Conservation (phyloP, 2,797 vertebrate species). For the Acropternis orthonyx region DNA sequence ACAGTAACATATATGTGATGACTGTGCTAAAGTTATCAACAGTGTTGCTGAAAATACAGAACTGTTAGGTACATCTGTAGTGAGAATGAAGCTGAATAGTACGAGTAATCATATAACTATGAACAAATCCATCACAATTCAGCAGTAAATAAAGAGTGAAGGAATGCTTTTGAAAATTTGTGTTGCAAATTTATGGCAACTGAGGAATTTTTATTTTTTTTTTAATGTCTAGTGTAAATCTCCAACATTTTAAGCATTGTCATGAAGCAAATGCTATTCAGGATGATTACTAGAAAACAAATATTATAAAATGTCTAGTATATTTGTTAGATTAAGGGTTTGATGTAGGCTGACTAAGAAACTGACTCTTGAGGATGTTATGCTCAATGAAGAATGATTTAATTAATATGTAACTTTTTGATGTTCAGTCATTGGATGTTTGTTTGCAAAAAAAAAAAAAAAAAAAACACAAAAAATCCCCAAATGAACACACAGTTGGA, state of each 20-base stretch:
- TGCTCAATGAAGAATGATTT: background rate
- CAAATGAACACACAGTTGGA: background rate
- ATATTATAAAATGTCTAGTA: background rate
- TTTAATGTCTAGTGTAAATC: background rate
- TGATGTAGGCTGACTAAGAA: background rate
- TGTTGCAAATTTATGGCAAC: background rate
- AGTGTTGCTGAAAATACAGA: background rate
- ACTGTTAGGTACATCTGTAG: background rate
- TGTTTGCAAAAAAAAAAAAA: background rate
- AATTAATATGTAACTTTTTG: background rate
- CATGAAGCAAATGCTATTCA: background rate
- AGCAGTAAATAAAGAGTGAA: background rate
- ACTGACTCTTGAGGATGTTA: background rate
- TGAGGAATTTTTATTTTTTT: background rate
- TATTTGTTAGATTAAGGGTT: background rate
- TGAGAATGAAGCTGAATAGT: background rate
- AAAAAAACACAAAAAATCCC: background rate
- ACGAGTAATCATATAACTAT: background rate
- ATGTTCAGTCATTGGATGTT: background rate
- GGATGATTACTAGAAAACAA: background rate
- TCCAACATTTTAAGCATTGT: background rate
- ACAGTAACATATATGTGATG: background rate
- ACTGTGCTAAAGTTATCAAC: background rate
- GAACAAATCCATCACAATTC: background rate
- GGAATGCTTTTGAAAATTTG: background rate